Percentiles rank a stretch among this genome's conserved stretches.
These are phyloP conservation scores for Ecliptopera silaceata DNA, from an alignment of 2,888 invertebrate genomes.

Conservation along the genomic window DNA sequence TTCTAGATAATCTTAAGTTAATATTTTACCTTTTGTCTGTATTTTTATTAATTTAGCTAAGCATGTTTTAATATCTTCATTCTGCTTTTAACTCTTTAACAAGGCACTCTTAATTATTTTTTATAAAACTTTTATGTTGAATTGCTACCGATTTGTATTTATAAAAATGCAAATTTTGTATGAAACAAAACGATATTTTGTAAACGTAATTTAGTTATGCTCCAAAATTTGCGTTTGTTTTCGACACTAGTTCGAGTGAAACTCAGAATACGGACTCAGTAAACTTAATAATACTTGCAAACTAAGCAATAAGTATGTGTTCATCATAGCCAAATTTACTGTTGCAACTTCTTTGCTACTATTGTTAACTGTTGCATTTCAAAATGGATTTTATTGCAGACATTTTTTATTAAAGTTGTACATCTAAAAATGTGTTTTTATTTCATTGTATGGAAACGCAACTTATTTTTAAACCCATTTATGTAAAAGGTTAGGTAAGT, in stretches of 20 bases:
- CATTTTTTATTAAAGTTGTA: conserved; percentile 6
- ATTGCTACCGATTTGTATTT: too few relatives aligned
- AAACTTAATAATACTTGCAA: too few relatives aligned
- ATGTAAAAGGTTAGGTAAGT: not conserved
- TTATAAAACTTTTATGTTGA: too few relatives aligned
- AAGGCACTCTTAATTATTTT: too few relatives aligned
- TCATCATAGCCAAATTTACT: conserved; percentile 37
- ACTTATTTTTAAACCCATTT: too few relatives aligned
- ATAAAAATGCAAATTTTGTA: too few relatives aligned
- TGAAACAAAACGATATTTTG: too few relatives aligned
- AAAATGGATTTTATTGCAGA: conserved; percentile 5
- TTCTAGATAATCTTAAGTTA: conserved; percentile 1
- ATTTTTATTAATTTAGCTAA: not conserved
- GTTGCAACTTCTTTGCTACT: conserved; percentile 3
- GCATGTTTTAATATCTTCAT: conserved; percentile 5
- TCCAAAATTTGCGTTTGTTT: too few relatives aligned
- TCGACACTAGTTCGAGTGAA: not conserved
- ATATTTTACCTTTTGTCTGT: conserved; percentile 1
- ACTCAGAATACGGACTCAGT: not conserved
- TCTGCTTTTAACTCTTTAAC: too few relatives aligned
- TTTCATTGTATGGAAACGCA: not conserved
- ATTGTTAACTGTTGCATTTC: conserved; percentile 24
- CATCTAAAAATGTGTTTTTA: conserved; percentile 1
- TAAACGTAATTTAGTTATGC: too few relatives aligned
- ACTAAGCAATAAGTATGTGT: conserved; percentile 33